Base-by-base conservation (phyloP, 2,113 vertebrate species). In the Sinocyclocheilus grahami region DNA sequence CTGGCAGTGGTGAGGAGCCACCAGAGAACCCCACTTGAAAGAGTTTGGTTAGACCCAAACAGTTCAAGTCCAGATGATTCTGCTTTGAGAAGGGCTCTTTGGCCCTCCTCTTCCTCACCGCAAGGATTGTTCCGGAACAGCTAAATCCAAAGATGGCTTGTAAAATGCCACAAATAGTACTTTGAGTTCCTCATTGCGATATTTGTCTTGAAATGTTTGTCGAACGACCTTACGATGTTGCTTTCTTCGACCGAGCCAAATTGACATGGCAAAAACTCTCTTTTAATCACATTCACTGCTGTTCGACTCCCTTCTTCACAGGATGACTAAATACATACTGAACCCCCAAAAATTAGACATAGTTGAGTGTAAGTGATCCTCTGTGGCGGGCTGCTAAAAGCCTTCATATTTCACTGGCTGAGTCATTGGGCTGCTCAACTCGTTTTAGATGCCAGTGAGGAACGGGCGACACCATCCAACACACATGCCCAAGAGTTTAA, bases 331-430 rank as follows among this genome's bases (percentile, higher is more conserved):
- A 42, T 42, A 69, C 65, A 87, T 42, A 79, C 2, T 12, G 20
- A 30, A 74, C 82, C 3, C 24, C 33, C 78, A 60, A 81, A 80
- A 79, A 85, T 48, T 33, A 76, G n/a, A 69, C 71, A 71, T 39
- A 9, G 42, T 84, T 60, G 51, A 30, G 30, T 71, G 72, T 82
- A 82, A 85, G 4, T 69, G 83, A 85, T 87, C 58, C 51, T 67
- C 14, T 55, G 69, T 48, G 72, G 84, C 24, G 20, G 62, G 55
- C 60, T 37, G 48, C 22, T 77, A 27, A 46, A 78, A n/a, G 46
- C 14, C 46, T 78, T 67, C 46, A 83, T 86, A 86, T 79, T 83
- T 83, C 74, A 86, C 48, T 18, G 20, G 16, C 20, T 86, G 62
- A 78, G 18, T 83, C 84, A 78, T 51, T 71, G 18, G 13, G 27